Evolutionary conservation across 1,140 invertebrate species (phyloP).

Genomic region (Kradibia gibbosae): DNA sequence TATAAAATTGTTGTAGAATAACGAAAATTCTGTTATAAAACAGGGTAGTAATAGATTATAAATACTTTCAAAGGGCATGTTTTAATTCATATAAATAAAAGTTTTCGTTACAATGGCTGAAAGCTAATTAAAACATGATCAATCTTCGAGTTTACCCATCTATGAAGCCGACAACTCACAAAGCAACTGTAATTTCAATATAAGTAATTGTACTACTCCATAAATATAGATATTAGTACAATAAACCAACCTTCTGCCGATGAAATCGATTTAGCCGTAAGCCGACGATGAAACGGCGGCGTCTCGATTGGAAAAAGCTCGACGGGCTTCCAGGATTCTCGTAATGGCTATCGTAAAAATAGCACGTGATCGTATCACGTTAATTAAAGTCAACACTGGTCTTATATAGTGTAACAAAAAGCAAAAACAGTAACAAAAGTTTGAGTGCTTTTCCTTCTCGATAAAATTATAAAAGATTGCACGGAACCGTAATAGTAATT

Average conservation of each 20-base stretch:
- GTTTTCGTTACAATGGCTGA: too few relatives aligned
- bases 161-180: too few relatives aligned
- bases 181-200: too few relatives aligned
- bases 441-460: not conserved
- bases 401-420: not conserved
- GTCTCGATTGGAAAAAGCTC: not conserved
- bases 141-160: too few relatives aligned
- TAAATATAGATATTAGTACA: not conserved
- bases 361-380: not conserved
- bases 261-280: not conserved
- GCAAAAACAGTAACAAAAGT: not conserved
- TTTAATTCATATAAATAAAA: too few relatives aligned
- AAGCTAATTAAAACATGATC: too few relatives aligned
- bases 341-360: not conserved
- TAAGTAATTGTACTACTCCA: not conserved
- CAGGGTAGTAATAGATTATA: too few relatives aligned
- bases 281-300: too few relatives aligned
- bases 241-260: constrained; percentile 6
- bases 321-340: not conserved
- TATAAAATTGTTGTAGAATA: too few relatives aligned
- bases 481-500: not conserved
- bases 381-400: not conserved
- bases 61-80: too few relatives aligned
- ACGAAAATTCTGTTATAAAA: too few relatives aligned
- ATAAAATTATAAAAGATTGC: not conserved